Conservation (phyloP, 2,888 invertebrate species). For the Nomada fucata region DNA sequence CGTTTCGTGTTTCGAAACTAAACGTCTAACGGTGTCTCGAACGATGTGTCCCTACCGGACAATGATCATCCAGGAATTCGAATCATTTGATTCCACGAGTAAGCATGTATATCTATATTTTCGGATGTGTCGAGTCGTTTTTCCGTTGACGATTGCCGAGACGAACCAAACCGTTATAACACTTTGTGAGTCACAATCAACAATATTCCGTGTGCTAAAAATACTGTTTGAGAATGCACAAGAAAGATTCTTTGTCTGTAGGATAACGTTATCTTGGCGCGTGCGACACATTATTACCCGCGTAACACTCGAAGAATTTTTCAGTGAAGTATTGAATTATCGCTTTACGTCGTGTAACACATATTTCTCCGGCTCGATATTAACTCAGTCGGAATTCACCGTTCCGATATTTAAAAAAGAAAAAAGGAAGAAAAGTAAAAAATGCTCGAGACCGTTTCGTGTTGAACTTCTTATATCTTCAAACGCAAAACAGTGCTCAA, state of each 20-base stretch:
- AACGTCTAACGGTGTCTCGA: background rate
- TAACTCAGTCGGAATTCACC: background rate
- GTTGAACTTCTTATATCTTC: background rate
- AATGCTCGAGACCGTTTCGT: constrained; percentile 23
- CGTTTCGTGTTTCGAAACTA: background rate
- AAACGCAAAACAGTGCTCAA: constrained; percentile 19
- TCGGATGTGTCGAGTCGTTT: background rate
- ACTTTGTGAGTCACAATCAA: background rate
- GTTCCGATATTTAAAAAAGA: background rate
- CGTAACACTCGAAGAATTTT: constrained; percentile 17
- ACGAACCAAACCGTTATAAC: background rate
- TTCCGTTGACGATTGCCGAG: background rate
- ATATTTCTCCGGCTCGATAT: background rate
- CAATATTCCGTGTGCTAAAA: constrained; percentile 7
- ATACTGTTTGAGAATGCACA: background rate
- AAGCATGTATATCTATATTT: background rate
- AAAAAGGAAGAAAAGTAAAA: background rate
- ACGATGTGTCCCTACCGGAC: background rate
- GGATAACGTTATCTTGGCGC: constrained; percentile 18
- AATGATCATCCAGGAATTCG: background rate
- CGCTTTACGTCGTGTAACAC: constrained; percentile 2
- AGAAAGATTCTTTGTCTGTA: background rate
- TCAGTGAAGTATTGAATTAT: constrained; percentile 4
- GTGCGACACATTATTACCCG: constrained; percentile 9
- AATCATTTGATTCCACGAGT: background rate